These are phyloP conservation scores for Silurus asotus DNA, from an alignment of 2,113 vertebrate genomes.

Conservation along the genomic window DNA sequence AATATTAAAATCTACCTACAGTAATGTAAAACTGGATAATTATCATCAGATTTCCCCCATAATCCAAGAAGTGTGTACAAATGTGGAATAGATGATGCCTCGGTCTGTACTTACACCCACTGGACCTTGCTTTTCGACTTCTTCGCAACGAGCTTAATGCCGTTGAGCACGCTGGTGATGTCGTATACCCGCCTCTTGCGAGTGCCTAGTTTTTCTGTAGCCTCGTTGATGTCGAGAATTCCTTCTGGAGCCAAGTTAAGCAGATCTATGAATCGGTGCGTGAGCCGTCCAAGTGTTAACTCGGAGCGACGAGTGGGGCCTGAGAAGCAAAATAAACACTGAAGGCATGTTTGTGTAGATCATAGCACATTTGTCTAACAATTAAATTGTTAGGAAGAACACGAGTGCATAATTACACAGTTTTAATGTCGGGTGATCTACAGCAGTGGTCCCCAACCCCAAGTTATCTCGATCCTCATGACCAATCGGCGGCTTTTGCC, in stretches of 20 bases:
- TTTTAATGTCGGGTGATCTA: no score
- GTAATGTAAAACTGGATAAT: background rate
- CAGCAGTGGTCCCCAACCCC: no score
- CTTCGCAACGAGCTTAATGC: slow-evolving; percentile 81
- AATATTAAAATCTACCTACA: background rate
- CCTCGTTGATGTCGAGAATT: slow-evolving; percentile 82
- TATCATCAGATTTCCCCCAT: no score
- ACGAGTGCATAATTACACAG: background rate
- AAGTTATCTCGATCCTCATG: no score
- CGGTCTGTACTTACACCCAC: slow-evolving; percentile 85
- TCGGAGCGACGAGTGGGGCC: slow-evolving; percentile 73
- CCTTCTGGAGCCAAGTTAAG: slow-evolving; percentile 76
- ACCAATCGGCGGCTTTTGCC: no score
- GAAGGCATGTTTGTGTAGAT: background rate
- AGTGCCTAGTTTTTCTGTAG: slow-evolving; percentile 72
- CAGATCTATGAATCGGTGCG: slow-evolving; percentile 84
- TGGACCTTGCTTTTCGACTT: slow-evolving; percentile 80
- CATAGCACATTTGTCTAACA: background rate
- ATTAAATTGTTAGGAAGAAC: background rate
- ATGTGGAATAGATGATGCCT: no score
- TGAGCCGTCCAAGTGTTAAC: slow-evolving; percentile 77
- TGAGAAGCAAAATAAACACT: background rate
- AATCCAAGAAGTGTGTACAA: background rate
- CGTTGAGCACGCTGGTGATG: slow-evolving; percentile 85
- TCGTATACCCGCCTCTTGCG: slow-evolving; percentile 84